phyloP scores from a whole-genome alignment of 2,888 invertebrate genomes.

The Drosophila austrosaltans region DNA sequence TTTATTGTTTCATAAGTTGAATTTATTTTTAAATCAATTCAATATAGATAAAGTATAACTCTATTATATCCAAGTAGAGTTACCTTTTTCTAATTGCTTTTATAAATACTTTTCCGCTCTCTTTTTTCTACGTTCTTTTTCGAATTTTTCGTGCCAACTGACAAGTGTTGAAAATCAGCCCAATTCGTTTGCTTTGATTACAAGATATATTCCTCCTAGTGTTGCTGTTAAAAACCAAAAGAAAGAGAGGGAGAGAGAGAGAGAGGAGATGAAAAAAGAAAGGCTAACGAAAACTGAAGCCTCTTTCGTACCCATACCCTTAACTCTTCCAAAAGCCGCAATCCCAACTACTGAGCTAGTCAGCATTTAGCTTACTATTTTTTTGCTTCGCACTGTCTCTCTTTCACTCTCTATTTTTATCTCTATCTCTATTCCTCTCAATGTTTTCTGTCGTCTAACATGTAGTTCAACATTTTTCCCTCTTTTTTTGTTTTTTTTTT shows the following conservation, averaged over 20 bases:
- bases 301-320: not conserved
- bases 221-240: slow-evolving; percentile 22
- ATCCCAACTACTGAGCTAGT: slow-evolving; percentile 50
- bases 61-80: too few species aligned
- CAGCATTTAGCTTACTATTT: slow-evolving; percentile 69
- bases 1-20: too few species aligned
- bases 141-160: not conserved
- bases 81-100: too few species aligned
- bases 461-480: slow-evolving; percentile 29
- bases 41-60: too few species aligned
- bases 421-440: not conserved
- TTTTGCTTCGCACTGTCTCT: slow-evolving; percentile 40
- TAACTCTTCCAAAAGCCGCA: slow-evolving; percentile 40
- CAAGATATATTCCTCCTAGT: slow-evolving; percentile 27
- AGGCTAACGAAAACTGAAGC: slow-evolving; percentile 11
- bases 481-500: slow-evolving; percentile 6
- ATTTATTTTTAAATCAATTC: too few species aligned
- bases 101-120: too few species aligned
- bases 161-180: slow-evolving; percentile 53
- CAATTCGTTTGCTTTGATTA: slow-evolving; percentile 62
- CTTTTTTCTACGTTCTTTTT: not conserved
- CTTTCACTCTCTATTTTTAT: slow-evolving; percentile 2
- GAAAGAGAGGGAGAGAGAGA: not conserved
- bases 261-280: not conserved
- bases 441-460: slow-evolving; percentile 4